Evolutionary conservation across 2,113 vertebrate genomes (phyloP), one percentile per base, ranked within the genome.

Genomic region (Melierax canorus): DNA sequence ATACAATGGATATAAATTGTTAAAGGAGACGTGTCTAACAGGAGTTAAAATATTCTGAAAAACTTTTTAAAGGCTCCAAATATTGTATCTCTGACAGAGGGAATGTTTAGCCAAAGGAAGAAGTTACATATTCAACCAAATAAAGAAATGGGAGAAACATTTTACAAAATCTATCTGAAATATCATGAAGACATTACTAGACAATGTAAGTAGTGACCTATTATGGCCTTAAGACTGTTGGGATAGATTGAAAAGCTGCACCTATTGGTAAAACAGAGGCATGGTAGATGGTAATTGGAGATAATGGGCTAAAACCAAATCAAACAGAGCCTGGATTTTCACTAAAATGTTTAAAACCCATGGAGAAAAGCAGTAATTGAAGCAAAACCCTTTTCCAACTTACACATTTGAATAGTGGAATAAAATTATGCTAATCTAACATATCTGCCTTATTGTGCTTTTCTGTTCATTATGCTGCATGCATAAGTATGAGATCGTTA

Each of bases 391-490:
- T 95, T 97, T 98, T 97, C n/a, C 69, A 93, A 86, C 62, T 92
- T 91, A 91, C 63, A 89, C 90, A 96, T 97, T 96, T 97, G 94
- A 98, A 97, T 90, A 96, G 82, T 88, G 59, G 97, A 97, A 98
- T 97, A 94, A 98, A 98, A 97, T 98, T 98, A 98, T 98, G 96
- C 93, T 98, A 98, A 98, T 98, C 89, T 96, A 97, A 95, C 93
- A 30, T 96, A 98, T 96, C 97, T 97, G 89, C 76, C 23, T 96
- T 97, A 97, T 95, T 97, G 93, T 97, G 91, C 77, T 97, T 97
- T 96, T 97, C 90, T 94, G 80, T 95, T 98, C 87, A 96, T 97
- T 98, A 96, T 96, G 68, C 84, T 82, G 56, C 88, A 95, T 95
- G 94, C 92, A 97, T 98, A 97, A 97, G 92, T 95, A 97, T 96